Base-by-base conservation (phyloP, 2,888 invertebrate species). In the Megastigmus dorsalis region DNA sequence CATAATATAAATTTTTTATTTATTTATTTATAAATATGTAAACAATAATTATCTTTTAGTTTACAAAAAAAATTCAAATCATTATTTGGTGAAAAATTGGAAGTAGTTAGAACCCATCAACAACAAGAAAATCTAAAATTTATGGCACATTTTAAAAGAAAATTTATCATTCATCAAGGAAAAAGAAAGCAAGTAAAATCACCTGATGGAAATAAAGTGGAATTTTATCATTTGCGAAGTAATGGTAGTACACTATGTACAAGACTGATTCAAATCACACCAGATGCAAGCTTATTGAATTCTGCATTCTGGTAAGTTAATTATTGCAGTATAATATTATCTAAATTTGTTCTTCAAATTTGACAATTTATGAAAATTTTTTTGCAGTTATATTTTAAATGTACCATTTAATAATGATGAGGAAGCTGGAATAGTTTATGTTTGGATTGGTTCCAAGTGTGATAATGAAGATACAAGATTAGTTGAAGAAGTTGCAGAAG, bases 101-200 rank as follows among this genome's bases (percentile, higher is more conserved):
- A 99, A 89, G 98, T 98, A 0, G 95, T 99, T 1, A 90, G 98
- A 60, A 98, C 97, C 13, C 97, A 98, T 86, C 99, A 98, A 88
- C 99, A 99, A 87, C 99, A 99, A 88, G 99, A 99, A 89, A 98
- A 97, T 88, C 92, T 98, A 77, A 99, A 97, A 89, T 99, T 99
- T 85, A 93, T 99, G 92, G 95, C 99, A 1, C 99, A 99, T 88
- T 99, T 99, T 89, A 96, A 97, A 84, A 90, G 94, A 74, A 94
- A 96, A 86, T 98, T 99, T 89, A 93, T 99, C 45, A 97, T 99
- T 74, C 95, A 95, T 79, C 93, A 93, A 77, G 97, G 97, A 59
- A 95, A 95, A 87, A 90, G 96, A 76, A 95, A 91, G 89, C 88
- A 92, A 68, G 88, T 88, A 23, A 87, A 86, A 72, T 52, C 78